Percentiles rank a stretch among this genome's conserved stretches.
These are phyloP conservation scores for Cetoscarus ocellatus DNA, from an alignment of 2,797 vertebrate genomes.

Conservation along the genomic window DNA sequence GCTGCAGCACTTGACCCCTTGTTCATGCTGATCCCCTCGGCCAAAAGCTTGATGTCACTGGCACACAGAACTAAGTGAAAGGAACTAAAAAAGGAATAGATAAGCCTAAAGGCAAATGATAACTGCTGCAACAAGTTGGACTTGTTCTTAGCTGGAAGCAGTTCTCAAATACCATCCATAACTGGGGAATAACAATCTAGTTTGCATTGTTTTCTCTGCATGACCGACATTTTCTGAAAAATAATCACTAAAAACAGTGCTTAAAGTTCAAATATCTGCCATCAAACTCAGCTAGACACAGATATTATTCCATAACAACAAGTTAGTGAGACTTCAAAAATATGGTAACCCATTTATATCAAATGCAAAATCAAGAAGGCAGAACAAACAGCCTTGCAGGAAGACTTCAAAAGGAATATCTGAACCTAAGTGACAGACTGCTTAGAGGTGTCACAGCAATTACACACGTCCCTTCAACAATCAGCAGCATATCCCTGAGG, in stretches of 20 bases:
- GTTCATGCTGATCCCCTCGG: too few relatives aligned
- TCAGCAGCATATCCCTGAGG: conserved; percentile 40
- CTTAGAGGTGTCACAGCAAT: conserved; percentile 46
- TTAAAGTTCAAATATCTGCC: conserved; percentile 2
- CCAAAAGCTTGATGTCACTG: too few relatives aligned
- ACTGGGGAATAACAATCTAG: background rate
- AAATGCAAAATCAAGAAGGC: conserved; percentile 29
- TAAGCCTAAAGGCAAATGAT: too few relatives aligned
- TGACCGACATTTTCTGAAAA: conserved; percentile 1
- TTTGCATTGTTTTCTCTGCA: background rate
- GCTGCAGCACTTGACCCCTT: too few relatives aligned
- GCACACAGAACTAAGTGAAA: too few relatives aligned
- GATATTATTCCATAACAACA: background rate
- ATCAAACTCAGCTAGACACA: background rate
- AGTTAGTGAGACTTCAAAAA: conserved; percentile 23
- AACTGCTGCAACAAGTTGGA: too few relatives aligned
- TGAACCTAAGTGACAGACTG: conserved; percentile 19
- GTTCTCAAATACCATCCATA: background rate
- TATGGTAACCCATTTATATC: conserved; percentile 6
- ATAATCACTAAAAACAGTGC: background rate
- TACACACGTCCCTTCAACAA: conserved; percentile 46
- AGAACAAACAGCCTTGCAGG: conserved; percentile 30
- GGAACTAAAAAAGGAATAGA: too few relatives aligned
- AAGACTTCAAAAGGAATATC: conserved; percentile 33
- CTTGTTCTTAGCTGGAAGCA: too few relatives aligned